Evolutionary conservation across 2,797 vertebrate species (phyloP), one percentile per base, ranked within the genome.

Genomic region (Typhlichthys subterraneus): DNA sequence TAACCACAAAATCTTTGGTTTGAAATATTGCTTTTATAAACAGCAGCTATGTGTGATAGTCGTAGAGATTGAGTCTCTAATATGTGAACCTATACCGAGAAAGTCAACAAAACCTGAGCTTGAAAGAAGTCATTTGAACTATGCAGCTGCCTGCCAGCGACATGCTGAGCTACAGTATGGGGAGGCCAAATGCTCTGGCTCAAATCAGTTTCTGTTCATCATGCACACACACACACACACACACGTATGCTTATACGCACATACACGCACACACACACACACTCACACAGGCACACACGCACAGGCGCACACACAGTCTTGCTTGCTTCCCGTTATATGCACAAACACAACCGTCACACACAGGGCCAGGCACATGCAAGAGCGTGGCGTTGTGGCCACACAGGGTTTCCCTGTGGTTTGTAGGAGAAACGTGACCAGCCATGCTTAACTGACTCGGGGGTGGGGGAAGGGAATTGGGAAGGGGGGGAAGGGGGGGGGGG

Each of bases 171-270:
- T 86, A 70, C 23, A 29, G 23, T 29, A 29, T 85, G 84, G 87
- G 81, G 78, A 84, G 51, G 81, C 83, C 87, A 75, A 91, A 89
- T 83, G 84, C 85, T 90, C 85, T 7, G 75, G 80, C 87, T 86
- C 80, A 84, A 88, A 87, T 91, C 89, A 92, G 90, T 90, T 93
- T 91, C 33, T 38, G 33, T 38, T 7, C 8, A 38, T 38, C 33
- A 38, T 38, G 33, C 33, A 76, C 62, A 74, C 81, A 53, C 85
- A 87, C 63, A 31, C 87, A 78, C 65, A 85, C 89, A 58, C 62
- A 74, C 81, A 53, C 85, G 87, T 61, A 31, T 53, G 54, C 48
- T 61, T 79, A 90, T 87, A 78, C 65, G 76, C 80, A 84, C 85
- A 72, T 83, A 85, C 89, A 57, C n/a, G 46, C 15, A 48, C 3